These are phyloP conservation scores for Heterohyrax brucei DNA, from an alignment of 2,797 vertebrate species.

Conservation along the genomic window DNA sequence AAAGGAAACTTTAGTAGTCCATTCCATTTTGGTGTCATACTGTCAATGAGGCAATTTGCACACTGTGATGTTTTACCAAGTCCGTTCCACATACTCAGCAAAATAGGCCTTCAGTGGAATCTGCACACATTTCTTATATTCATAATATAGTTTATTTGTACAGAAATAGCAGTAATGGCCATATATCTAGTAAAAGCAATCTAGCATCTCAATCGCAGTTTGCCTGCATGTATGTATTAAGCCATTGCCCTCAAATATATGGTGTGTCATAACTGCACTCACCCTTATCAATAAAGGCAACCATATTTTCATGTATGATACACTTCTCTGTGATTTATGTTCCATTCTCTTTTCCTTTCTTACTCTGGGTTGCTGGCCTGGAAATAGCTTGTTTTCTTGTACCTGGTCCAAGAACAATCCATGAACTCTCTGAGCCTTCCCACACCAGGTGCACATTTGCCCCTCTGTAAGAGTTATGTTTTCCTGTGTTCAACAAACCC, in stretches of 20 bases:
- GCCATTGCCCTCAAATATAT: slow-evolving; percentile 30
- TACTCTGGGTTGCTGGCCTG: slow-evolving; percentile 24
- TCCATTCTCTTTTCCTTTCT: slow-evolving; percentile 44
- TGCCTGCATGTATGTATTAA: slow-evolving; percentile 48
- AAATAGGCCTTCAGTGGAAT: slow-evolving; percentile 25
- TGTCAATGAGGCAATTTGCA: slow-evolving; percentile 3
- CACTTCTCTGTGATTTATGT: slow-evolving; percentile 21
- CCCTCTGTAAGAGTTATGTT: not conserved
- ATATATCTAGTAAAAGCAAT: not conserved
- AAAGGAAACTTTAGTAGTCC: slow-evolving; percentile 39
- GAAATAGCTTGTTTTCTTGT: slow-evolving; percentile 53
- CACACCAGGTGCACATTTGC: slow-evolving; percentile 19
- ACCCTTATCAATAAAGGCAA: slow-evolving; percentile 58
- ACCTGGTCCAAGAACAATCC: slow-evolving; percentile 55
- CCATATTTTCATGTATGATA: slow-evolving; percentile 50
- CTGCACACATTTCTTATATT: slow-evolving; percentile 61
- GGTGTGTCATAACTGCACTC: slow-evolving; percentile 15
- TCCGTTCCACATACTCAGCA: slow-evolving; percentile 22
- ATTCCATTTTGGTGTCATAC: slow-evolving; percentile 37
- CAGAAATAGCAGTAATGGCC: slow-evolving; percentile 37
- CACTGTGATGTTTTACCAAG: slow-evolving; percentile 6
- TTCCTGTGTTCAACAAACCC: slow-evolving; percentile 51
- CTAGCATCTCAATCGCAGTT: slow-evolving; percentile 59
- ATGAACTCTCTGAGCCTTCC: slow-evolving; percentile 24
- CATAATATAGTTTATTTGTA: slow-evolving; percentile 43